Evolutionary conservation across 2,797 vertebrate genomes (phyloP).

Genomic region (Enteromius paludinosus): DNA sequence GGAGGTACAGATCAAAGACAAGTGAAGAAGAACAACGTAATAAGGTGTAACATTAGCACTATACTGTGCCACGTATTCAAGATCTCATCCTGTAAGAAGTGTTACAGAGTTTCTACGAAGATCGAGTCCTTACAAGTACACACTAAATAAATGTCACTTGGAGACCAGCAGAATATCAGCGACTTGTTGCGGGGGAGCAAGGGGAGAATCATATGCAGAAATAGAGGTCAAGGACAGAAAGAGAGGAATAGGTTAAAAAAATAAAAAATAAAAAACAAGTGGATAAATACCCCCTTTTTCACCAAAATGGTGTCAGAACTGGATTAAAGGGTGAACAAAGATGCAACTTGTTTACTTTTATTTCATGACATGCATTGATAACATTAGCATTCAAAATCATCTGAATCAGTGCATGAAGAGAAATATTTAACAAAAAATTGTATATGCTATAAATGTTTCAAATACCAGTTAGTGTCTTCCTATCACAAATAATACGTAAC

Average conservation of each 20-base stretch:
- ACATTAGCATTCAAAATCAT: neutral
- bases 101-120: slow-evolving; percentile 48
- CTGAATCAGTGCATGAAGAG: neutral
- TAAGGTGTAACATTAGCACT: slow-evolving; percentile 46
- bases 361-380: neutral
- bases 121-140: slow-evolving; percentile 46
- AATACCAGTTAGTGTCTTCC: too few species aligned
- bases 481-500: neutral
- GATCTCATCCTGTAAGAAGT: slow-evolving; percentile 38
- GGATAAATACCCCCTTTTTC: slow-evolving; percentile 16
- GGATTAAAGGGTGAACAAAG: neutral
- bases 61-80: slow-evolving; percentile 42
- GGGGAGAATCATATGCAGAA: slow-evolving; percentile 24
- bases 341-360: neutral
- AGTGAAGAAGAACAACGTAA: slow-evolving; percentile 29
- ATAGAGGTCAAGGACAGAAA: slow-evolving; percentile 3
- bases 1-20: slow-evolving; percentile 39
- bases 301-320: neutral
- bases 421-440: neutral
- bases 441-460: neutral
- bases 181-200: slow-evolving; percentile 24
- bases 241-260: neutral
- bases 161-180: slow-evolving; percentile 48
- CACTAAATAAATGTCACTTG: slow-evolving; percentile 48
- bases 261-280: neutral